phyloP scores from a whole-genome alignment of 2,888 invertebrate species.

The Dryobota labecula region DNA sequence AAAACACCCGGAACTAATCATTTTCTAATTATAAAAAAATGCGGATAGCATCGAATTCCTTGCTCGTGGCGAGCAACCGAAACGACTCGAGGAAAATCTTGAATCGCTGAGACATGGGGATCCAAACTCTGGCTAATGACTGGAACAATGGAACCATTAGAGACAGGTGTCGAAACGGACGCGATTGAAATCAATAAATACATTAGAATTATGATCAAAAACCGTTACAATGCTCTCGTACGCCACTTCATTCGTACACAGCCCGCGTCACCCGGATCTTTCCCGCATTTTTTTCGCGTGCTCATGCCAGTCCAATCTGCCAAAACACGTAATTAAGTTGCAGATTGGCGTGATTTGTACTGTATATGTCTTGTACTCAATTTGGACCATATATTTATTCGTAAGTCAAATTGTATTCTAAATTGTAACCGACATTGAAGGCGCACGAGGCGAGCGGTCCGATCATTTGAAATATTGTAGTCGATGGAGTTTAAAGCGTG shows the following conservation, averaged over 20 bases:
- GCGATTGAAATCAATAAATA: constrained; percentile 59
- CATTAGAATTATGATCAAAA: constrained; percentile 54
- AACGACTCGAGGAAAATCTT: constrained; percentile 72
- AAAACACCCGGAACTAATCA: constrained; percentile 88
- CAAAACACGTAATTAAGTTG: constrained; percentile 73
- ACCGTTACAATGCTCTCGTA: constrained; percentile 59
- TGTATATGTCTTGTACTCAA: constrained; percentile 59
- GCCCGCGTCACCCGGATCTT: constrained; percentile 77
- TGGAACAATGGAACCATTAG: constrained; percentile 65
- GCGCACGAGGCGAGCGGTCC: constrained; percentile 35
- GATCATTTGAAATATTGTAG: constrained; percentile 64
- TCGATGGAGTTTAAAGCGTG: constrained; percentile 66
- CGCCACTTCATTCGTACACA: constrained; percentile 52
- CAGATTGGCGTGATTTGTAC: constrained; percentile 60
- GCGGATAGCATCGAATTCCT: constrained; percentile 79
- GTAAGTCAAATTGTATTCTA: constrained; percentile 54
- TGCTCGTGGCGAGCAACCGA: constrained; percentile 70
- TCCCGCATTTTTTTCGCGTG: constrained; percentile 73
- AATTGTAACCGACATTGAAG: constrained; percentile 59
- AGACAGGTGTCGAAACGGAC: constrained; percentile 64
- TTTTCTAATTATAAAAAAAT: constrained; percentile 86
- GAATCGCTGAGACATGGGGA: constrained; percentile 58
- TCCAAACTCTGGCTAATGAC: constrained; percentile 61
- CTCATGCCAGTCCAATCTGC: constrained; percentile 63
- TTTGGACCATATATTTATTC: constrained; percentile 58